A percentile compares a stretch with the other conserved stretches of the same genome.
phyloP scores from a whole-genome alignment of 2,797 vertebrate species.

The Threskiornis aethiopicus region DNA sequence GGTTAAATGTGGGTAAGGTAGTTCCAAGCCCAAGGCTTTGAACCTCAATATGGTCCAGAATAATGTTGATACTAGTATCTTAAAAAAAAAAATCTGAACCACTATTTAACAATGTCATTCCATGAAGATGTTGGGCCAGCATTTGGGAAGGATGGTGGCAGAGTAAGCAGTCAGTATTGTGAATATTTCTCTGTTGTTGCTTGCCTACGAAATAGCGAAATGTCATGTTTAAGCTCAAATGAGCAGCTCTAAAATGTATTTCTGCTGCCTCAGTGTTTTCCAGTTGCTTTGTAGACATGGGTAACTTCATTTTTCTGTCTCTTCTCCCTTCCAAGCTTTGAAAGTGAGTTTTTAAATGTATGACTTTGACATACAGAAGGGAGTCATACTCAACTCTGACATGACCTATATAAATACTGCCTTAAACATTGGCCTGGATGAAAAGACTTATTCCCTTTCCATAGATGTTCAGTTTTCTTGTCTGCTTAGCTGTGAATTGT shows the following conservation, averaged over 20 bases:
- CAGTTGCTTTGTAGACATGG: background rate
- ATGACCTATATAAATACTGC: background rate
- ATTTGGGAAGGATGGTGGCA: background rate
- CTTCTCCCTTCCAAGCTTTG: background rate
- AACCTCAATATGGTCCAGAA: background rate
- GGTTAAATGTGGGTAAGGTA: background rate
- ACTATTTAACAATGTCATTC: background rate
- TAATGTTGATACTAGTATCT: background rate
- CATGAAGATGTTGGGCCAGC: background rate
- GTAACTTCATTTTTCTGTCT: background rate
- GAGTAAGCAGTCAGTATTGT: background rate
- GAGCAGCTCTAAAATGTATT: background rate
- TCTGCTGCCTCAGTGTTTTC: constrained; percentile 16
- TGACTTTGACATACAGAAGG: background rate
- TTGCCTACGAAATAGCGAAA: background rate
- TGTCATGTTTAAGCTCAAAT: background rate
- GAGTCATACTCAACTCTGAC: background rate
- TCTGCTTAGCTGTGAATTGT: background rate
- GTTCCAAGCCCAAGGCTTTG: background rate
- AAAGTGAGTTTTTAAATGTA: background rate
- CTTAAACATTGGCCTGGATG: background rate
- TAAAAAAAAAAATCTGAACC: background rate
- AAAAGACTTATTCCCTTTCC: background rate
- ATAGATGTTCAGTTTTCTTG: background rate
- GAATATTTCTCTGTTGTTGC: background rate